Base-by-base conservation (phyloP, 2,888 invertebrate species). In the Drosophila infuscata region DNA sequence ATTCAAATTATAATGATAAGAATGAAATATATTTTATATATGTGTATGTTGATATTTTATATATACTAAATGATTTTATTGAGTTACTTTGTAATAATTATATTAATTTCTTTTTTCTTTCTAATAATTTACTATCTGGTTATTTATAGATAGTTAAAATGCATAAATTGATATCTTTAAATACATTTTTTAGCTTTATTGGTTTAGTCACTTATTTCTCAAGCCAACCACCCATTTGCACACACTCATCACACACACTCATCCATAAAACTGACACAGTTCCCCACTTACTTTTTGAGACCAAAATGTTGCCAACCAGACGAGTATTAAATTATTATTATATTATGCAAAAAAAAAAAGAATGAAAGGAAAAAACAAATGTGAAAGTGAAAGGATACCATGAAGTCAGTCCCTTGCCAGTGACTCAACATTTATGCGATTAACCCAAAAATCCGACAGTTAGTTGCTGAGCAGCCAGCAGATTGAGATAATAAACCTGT, bases 371-470 rank as follows among this genome's bases (percentile, higher is more conserved):
- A 38, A 17, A 20, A 36, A n/a, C n/a, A 38, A 60, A 38, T 41
- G 38, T 30, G 32, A 63, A 51, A 67, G 25, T 51, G 51, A 38
- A 57, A 66, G 63, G 46, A 57, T 70, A 60, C 46, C 72, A 70
- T 60, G 53, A 64, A 70, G 65, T 73, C 73, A 76, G 70, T 75
- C 46, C 74, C 32, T 67, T 46, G 65, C 57, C 68, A 52, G 58
- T 70, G 60, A 67, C 63, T 71, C 70, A 79, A 70, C 70, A 77
- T 75, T 82, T 71, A 73, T 88, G 66, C 60, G 74, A 75, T 73
- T 72, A 82, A 88, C 67, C 79, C 82, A 72, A 73, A 46, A 73
- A 64, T 68, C 82, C 74, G 77, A 82, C 83, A 82, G 70, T 71
- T 71, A 69, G 74, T 78, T 72, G 82, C 71, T 57, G 62, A 32